A percentile compares a stretch with the other conserved stretches of the same genome.
These are phyloP conservation scores for Parauchenoglanis punctatus DNA, from an alignment of 2,797 vertebrate species.

Conservation along the genomic window DNA sequence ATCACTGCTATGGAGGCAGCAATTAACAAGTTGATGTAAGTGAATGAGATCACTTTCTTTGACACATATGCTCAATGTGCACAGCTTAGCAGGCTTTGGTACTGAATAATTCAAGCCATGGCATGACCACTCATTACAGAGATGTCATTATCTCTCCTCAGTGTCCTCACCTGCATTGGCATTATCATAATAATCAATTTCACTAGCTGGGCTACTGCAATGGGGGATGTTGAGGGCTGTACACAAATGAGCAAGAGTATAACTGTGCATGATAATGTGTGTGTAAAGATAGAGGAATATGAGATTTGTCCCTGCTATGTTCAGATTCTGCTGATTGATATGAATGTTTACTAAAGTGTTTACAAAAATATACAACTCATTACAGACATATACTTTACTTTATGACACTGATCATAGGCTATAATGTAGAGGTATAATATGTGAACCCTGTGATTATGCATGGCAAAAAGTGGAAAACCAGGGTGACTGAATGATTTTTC, in stretches of 20 bases:
- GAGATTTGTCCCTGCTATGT: neutral
- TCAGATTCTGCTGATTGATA: neutral
- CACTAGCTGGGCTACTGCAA: constrained; percentile 55
- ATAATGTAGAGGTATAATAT: neutral
- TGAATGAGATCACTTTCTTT: constrained; percentile 38
- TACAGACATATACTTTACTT: neutral
- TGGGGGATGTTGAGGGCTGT: neutral
- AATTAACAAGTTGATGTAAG: constrained; percentile 43
- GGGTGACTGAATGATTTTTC: neutral
- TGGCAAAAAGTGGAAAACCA: no score
- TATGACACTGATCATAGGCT: neutral
- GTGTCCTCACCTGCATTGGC: constrained; percentile 54
- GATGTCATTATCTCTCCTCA: constrained; percentile 60
- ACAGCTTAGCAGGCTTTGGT: constrained; percentile 19
- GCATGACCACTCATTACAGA: constrained; percentile 69
- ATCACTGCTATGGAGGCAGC: constrained; percentile 11
- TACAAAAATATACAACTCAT: neutral
- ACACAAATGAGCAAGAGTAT: constrained; percentile 9
- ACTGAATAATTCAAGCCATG: constrained; percentile 70
- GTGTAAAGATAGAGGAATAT: neutral
- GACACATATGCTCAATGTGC: constrained; percentile 17
- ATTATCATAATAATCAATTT: constrained; percentile 68
- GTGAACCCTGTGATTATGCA: no score
- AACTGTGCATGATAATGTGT: constrained; percentile 2
- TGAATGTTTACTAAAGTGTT: neutral